These are phyloP conservation scores for Eulimnadia texana DNA, from an alignment of 1,140 invertebrate genomes.

Conservation along the genomic window DNA sequence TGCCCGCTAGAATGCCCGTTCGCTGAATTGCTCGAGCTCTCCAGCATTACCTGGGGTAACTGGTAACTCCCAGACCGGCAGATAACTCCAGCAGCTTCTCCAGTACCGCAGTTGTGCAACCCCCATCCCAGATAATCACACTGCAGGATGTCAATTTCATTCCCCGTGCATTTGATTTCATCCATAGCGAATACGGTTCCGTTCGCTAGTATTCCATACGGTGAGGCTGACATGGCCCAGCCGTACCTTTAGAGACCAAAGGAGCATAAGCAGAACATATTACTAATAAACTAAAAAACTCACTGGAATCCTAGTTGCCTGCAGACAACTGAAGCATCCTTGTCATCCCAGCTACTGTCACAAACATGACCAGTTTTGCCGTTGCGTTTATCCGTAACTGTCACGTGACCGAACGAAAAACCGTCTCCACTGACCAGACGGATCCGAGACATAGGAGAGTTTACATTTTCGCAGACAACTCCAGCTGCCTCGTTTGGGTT, in stretches of 20 bases:
- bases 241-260: not conserved
- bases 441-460: not conserved
- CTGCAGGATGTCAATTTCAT: not conserved
- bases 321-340: not conserved
- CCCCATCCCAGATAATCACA: not conserved
- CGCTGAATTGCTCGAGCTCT: not conserved
- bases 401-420: not conserved
- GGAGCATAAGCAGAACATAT: not conserved
- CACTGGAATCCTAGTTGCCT: not conserved
- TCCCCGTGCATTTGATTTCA: not conserved
- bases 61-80: not conserved
- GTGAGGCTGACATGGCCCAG: not conserved
- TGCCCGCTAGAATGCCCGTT: not conserved
- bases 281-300: not conserved
- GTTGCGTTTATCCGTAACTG: not conserved
- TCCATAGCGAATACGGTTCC: not conserved
- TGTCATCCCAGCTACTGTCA: not conserved
- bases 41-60: not conserved
- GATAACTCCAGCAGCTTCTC: not conserved
- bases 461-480: not conserved
- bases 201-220: not conserved
- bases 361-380: not conserved
- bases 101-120: too few relatives aligned
- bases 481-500: not conserved
- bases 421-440: not conserved